These are phyloP conservation scores for Brachionus sp. DNA, from an alignment of 1,140 invertebrate species.

Conservation along the genomic window DNA sequence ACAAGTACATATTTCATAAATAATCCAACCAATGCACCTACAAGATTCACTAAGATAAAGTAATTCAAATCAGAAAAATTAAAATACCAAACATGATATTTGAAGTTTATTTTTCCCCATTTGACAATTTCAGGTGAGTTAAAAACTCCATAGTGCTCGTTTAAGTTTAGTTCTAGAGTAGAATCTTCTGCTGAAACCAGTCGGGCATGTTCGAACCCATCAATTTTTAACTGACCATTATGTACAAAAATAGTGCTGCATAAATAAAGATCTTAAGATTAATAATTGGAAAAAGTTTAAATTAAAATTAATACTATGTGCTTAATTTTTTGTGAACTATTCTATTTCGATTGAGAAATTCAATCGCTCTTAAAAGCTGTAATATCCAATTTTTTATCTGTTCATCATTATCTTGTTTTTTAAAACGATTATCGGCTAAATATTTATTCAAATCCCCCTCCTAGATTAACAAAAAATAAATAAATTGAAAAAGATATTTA, in stretches of 20 bases:
- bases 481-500: background rate
- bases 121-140: conserved; percentile 20
- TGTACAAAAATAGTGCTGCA: conserved; percentile 20
- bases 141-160: conserved; percentile 1
- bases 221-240: conserved; percentile 28
- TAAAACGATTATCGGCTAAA: conserved; percentile 12
- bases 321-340: conserved; percentile 33
- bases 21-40: conserved; percentile 35
- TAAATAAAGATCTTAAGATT: background rate
- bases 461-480: background rate
- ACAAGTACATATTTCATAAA: conserved; percentile 42
- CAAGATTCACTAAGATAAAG: background rate
- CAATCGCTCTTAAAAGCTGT: conserved; percentile 3
- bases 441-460: conserved; percentile 23
- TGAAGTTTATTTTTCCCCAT: conserved; percentile 1
- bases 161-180: background rate
- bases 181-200: background rate
- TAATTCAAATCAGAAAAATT: background rate
- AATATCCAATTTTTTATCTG: conserved; percentile 42
- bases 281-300: background rate
- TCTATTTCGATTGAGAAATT: conserved; percentile 20
- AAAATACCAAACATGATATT: conserved; percentile 27
- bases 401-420: conserved; percentile 7
- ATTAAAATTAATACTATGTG: background rate
- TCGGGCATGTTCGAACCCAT: conserved; percentile 21